These are phyloP conservation scores for Nycticryphes semicollaris DNA, from an alignment of 2,113 vertebrate species.

Conservation along the genomic window DNA sequence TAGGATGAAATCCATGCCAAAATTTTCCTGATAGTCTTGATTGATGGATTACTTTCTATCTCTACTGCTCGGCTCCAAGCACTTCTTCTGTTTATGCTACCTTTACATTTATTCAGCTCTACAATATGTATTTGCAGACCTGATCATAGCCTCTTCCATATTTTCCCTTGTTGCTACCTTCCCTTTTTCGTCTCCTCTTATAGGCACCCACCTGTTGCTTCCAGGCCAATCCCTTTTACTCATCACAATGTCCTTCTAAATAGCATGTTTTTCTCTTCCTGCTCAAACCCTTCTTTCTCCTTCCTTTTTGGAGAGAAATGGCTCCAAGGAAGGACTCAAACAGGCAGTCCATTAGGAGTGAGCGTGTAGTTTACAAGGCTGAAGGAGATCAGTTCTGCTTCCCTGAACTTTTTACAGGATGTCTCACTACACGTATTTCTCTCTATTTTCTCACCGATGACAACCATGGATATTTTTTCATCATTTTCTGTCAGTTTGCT, in stretches of 20 bases:
- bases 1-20: conserved; percentile 31
- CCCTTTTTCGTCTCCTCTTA: background rate
- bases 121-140: rapidly evolving
- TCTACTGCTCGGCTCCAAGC: background rate
- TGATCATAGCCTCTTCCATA: background rate
- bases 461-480: conserved; percentile 55
- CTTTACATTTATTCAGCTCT: background rate
- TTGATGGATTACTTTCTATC: conserved; percentile 48
- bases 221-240: background rate
- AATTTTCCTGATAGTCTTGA: conserved; percentile 18
- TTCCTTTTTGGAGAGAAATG: background rate
- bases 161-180: background rate
- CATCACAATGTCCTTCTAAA: background rate
- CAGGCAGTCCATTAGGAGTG: background rate
- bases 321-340: background rate
- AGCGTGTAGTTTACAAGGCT: background rate
- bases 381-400: conserved; percentile 5
- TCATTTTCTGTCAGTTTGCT: conserved; percentile 65
- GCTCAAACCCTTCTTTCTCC: background rate
- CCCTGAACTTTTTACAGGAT: conserved; percentile 30
- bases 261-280: background rate
- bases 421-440: conserved; percentile 24
- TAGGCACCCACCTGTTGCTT: background rate
- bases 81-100: background rate
- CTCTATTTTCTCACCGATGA: conserved; percentile 33